Evolutionary conservation across 2,797 vertebrate species (phyloP).

Genomic region (Monodelphis domestica): DNA sequence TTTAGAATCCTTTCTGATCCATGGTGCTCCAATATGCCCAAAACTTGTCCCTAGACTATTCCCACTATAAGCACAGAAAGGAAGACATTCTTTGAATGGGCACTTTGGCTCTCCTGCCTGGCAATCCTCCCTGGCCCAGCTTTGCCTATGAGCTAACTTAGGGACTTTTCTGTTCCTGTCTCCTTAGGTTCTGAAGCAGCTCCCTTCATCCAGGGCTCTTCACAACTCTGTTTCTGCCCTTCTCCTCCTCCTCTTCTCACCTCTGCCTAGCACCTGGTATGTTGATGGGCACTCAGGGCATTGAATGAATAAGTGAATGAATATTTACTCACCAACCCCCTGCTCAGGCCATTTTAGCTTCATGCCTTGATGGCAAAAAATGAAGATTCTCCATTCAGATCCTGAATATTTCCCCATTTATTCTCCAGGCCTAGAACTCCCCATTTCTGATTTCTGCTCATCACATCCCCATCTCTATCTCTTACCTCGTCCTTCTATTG

Average conservation of each 20-base stretch:
- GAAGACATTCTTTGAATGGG: conserved; percentile 19
- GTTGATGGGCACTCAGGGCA: not conserved
- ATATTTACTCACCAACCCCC: not conserved
- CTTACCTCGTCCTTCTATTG: not conserved
- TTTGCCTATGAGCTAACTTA: not conserved
- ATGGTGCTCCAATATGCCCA: not conserved
- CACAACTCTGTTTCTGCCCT: not conserved
- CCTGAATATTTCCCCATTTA: not conserved
- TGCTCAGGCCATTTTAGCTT: not conserved
- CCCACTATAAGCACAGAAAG: not conserved
- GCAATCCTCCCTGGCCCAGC: not conserved
- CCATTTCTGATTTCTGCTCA: not conserved
- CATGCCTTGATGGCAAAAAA: not conserved
- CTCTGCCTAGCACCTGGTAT: not conserved
- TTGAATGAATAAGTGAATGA: not conserved
- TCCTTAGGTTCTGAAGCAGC: not conserved
- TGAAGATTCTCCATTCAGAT: not conserved
- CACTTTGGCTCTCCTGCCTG: not conserved
- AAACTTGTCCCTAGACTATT: not conserved
- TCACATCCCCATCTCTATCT: not conserved
- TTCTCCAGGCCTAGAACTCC: not conserved
- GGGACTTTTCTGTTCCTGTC: conserved; percentile 3
- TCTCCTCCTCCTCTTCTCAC: conserved; percentile 18
- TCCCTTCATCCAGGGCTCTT: not conserved
- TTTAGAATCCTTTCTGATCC: not conserved